Evolutionary conservation across 2,888 invertebrate genomes (phyloP), one percentile per base, ranked within the genome.

Genomic region (Caenorhabditis japonica): DNA sequence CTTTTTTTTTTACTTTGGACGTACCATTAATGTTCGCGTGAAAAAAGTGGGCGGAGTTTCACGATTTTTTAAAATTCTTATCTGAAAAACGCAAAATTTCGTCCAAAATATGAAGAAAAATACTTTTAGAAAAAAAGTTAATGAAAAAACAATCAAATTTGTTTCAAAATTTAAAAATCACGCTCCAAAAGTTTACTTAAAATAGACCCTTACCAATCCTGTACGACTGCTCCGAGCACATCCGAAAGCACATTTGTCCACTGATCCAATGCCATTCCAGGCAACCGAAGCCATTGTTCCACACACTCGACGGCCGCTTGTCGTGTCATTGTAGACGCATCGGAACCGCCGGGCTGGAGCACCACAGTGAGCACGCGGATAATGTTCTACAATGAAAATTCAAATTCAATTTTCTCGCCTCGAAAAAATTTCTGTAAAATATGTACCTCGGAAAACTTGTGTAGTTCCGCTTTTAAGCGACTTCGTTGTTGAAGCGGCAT

Each of bases 271-370:
- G 47, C 44, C 4, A 73, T 58, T 59, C 82, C 83, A 12, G 84
- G 84, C 34, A 84, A 47, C 34, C 81, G 76, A 46, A 84, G 47
- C 84, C 84, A 84, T 39, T 77, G 76, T 56, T 84, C 84, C 21
- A 84, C 82, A 62, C 84, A 84, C 52, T 84, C 84, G 1, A 84
- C 79, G 8, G 84, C 84, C 12, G 84, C 82, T 49, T 83, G 83
- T 30, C 76, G 69, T 3, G 79, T 66, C 10, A 82, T 81, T 10
- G 83, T 71, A 13, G 80, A 61, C 21, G 81, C 74, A 23, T 82
- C 81, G 19, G 30, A 30, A 10, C 75, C 62, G n/a, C 61, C 77
- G 10, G 68, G 56, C 12, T 56, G 66, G 17, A 84, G 62, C 1
- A 83, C 82, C 2, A 82, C 75, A 5, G 74, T 52, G 8, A 83